Conservation (phyloP, 2,888 invertebrate genomes). For the Orchestes rusci region DNA sequence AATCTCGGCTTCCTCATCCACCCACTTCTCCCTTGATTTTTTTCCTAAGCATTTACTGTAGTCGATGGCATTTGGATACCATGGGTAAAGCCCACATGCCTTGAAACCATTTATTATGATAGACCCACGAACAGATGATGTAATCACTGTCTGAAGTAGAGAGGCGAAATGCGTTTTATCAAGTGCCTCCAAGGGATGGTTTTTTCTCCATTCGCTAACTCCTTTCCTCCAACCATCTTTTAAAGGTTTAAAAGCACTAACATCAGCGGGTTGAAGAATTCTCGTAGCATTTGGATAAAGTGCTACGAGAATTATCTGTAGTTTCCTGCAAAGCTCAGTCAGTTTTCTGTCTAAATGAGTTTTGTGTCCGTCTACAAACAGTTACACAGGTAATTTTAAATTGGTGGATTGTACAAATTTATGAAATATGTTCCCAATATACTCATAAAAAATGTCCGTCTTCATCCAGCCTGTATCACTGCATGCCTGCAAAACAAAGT, state of each 20-base stretch:
- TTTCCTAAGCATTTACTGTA: slow-evolving; percentile 18
- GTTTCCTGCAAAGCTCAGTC: slow-evolving; percentile 16
- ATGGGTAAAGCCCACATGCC: slow-evolving; percentile 23
- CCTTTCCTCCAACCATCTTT: slow-evolving; percentile 11
- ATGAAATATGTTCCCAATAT: no score
- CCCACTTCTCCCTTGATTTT: no score
- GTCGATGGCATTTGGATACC: slow-evolving; percentile 21
- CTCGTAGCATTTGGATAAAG: no score
- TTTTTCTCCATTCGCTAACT: no score
- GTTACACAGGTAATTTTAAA: slow-evolving; percentile 14
- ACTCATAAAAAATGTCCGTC: no score
- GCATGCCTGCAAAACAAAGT: no score
- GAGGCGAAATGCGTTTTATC: slow-evolving; percentile 7
- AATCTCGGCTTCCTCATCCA: no score
- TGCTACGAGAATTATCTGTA: slow-evolving; percentile 9
- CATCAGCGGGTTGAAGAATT: no score
- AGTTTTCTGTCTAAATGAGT: no score
- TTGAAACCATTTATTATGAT: slow-evolving; percentile 25
- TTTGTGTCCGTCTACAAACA: slow-evolving; percentile 24
- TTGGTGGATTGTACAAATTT: no score
- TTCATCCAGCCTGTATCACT: no score
- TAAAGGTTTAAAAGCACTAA: no score
- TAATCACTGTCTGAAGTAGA: slow-evolving; percentile 5
- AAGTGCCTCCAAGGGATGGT: slow-evolving; percentile 9
- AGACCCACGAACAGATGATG: slow-evolving; percentile 1